Base-by-base conservation (phyloP, 2,888 invertebrate species). In the Acronicta psi region DNA sequence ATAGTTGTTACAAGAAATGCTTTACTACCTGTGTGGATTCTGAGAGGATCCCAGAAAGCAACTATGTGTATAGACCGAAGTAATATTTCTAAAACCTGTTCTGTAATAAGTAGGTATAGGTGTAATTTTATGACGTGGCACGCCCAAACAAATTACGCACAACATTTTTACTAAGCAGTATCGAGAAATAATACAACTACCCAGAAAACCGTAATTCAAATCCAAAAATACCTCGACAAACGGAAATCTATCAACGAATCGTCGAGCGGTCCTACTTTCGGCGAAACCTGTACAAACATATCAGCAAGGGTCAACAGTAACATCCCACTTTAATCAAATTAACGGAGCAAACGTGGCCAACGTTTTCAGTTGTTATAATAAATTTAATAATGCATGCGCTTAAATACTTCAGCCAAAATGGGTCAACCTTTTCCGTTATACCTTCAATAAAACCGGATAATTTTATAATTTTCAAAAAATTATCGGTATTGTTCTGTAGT, bases 1-100 rank as follows among this genome's bases (percentile, higher is more conserved):
- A 86, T 84, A 75, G 81, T 74, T 75, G 69, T 73, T 77, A 73
- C 73, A 73, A 73, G 79, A 78, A 76, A 80, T 75, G 68, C 71
- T 72, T 74, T 70, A 70, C 65, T 69, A 51, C 59, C 65, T 49
- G 50, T 49, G 50, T 52, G 49, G 51, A 54, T 64, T 66, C 62
- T 47, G 38, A 43, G 44, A 49, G 23, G 40, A 46, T 25, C 6
- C 17, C 34, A 20, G 23, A 23, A 29, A 10, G 14, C 7, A 17
- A 18, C 20, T 42, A 37, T 29, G 0, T 2, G 0, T 0, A 1
- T 18, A 31, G 6, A 6, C 34, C 7, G 6, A n/a, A 6, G 10
- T n/a, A 34, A n/a, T 31, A 31, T 34, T 34, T 34, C n/a, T n/a
- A n/a, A n/a, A n/a, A n/a, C n/a, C n/a, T n/a, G n/a, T n/a, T n/a